Conservation (phyloP, 2,888 invertebrate genomes). For the Smittia sp. region DNA sequence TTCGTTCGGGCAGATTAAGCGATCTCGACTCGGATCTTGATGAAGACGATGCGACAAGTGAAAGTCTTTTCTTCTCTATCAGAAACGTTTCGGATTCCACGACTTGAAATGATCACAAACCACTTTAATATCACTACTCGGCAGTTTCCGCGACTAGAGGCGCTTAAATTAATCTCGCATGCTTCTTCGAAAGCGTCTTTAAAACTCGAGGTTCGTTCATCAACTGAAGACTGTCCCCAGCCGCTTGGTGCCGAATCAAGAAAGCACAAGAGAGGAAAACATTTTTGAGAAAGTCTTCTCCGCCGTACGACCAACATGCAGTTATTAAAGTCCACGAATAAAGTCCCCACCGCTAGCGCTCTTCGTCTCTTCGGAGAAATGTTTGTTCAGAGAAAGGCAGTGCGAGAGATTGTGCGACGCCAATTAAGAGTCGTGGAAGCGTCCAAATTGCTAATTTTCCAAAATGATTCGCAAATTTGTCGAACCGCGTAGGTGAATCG, state of each 20-base stretch:
- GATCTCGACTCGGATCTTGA: neutral
- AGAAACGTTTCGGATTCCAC: neutral
- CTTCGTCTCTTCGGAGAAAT: too few relatives aligned
- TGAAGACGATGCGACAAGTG: neutral
- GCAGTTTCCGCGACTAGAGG: neutral
- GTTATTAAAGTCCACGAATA: neutral
- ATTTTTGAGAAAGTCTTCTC: conserved; percentile 4
- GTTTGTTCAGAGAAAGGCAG: too few relatives aligned
- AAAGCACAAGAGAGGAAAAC: neutral
- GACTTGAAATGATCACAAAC: neutral
- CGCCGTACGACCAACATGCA: neutral
- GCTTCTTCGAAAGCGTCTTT: neutral
- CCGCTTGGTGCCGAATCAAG: neutral
- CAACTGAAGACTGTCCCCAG: neutral
- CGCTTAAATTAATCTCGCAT: too few relatives aligned
- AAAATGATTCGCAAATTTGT: too few relatives aligned
- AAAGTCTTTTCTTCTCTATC: neutral
- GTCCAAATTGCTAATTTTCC: too few relatives aligned
- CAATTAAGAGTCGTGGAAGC: too few relatives aligned
- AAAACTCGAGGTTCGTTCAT: neutral
- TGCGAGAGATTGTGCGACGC: too few relatives aligned
- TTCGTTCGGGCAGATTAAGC: neutral
- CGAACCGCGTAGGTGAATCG: too few relatives aligned
- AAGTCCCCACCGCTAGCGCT: neutral
- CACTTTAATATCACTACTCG: neutral